phyloP scores from a whole-genome alignment of 1,140 invertebrate genomes.

The Aphis gossypii region DNA sequence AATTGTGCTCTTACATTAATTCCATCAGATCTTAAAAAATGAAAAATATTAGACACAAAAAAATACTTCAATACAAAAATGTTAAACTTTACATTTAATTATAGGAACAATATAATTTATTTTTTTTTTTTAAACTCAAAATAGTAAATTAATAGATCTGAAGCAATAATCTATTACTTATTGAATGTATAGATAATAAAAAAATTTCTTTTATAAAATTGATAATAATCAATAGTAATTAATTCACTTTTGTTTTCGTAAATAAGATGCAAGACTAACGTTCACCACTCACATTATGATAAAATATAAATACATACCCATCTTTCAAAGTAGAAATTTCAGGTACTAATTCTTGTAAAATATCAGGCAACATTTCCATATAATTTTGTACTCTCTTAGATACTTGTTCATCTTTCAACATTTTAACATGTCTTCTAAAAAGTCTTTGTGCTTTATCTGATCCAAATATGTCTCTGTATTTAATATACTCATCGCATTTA shows the following conservation, averaged over 20 bases:
- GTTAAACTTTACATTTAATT: no score
- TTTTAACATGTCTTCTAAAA: conserved; percentile 83
- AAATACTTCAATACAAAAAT: neutral
- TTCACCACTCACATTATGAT: accelerated
- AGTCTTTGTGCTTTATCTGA: conserved; percentile 82
- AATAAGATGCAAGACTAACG: neutral
- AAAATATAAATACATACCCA: conserved; percentile 67
- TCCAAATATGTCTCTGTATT: conserved; percentile 90
- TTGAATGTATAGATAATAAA: no score
- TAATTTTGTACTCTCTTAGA: conserved; percentile 81
- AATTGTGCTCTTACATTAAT: neutral
- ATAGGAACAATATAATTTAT: no score
- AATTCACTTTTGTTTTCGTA: neutral
- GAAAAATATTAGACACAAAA: neutral
- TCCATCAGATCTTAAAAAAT: neutral
- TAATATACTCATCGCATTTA: conserved; percentile 86
- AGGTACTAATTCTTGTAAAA: conserved; percentile 83
- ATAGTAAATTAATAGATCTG: no score
- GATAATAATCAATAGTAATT: neutral
- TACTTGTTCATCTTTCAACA: conserved; percentile 85
- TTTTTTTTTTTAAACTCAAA: no score
- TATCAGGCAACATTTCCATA: conserved; percentile 80
- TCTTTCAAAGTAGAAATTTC: conserved; percentile 79
- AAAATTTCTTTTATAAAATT: no score
- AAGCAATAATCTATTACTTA: no score